phyloP scores from a whole-genome alignment of 2,888 invertebrate species.

The Mesorhabditis sp. region DNA sequence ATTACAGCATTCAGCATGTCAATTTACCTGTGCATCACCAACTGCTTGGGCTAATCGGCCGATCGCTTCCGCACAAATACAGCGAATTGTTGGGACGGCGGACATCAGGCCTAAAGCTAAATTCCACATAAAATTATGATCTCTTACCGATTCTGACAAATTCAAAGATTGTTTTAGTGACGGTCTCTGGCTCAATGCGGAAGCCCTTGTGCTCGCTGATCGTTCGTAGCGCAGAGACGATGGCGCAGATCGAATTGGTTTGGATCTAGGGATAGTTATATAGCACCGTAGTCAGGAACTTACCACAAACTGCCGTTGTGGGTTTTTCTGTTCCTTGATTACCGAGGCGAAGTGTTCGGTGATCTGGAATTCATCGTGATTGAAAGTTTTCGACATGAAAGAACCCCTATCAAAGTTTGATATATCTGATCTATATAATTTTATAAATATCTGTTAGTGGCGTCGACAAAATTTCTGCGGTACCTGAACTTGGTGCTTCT shows the following conservation, averaged over 20 bases:
- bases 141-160: constrained; percentile 50
- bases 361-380: constrained; percentile 65
- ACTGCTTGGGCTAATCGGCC: constrained; percentile 88
- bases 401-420: too few relatives aligned
- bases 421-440: too few relatives aligned
- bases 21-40: constrained; percentile 67
- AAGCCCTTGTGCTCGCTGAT: constrained; percentile 32
- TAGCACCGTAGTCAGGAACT: background rate
- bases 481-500: constrained; percentile 82
- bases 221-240: constrained; percentile 78
- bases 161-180: constrained; percentile 58
- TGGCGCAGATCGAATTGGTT: constrained; percentile 90
- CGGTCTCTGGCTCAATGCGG: constrained; percentile 38
- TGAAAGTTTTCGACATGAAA: too few relatives aligned
- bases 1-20: background rate
- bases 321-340: constrained; percentile 64
- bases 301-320: constrained; percentile 26
- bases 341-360: constrained; percentile 92
- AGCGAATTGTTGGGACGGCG: constrained; percentile 64
- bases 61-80: constrained; percentile 89
- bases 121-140: background rate
- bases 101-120: background rate
- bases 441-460: too few relatives aligned
- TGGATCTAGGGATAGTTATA: constrained; percentile 63
- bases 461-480: constrained; percentile 59